Base-by-base conservation (phyloP, 2,888 invertebrate species). In the Eudemis profundana region DNA sequence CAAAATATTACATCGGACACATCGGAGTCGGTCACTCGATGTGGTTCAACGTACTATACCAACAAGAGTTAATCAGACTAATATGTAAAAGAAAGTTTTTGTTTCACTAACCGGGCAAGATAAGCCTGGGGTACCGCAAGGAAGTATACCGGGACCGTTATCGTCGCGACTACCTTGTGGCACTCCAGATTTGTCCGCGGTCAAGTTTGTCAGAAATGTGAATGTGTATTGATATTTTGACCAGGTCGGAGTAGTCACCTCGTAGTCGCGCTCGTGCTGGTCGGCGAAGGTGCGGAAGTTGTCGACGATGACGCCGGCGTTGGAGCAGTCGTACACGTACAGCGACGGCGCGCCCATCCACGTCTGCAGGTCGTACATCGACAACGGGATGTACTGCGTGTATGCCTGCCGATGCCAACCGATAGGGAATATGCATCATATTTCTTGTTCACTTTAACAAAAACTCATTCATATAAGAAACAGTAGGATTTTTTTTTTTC, bases 281-380 rank as follows among this genome's bases (percentile, higher is more conserved):
- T 95, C 95, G 2, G 98, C 98, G 90, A 98, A 98, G 72, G 95
- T 94, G 79, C 96, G 95, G 88, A 97, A 98, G 65, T 96, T 96
- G 73, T 98, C 97, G 49, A 99, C 95, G 76, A 99, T 98, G 74
- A 98, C 96, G 67, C 99, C 99, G 12, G 99, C 99, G 92, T 98
- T 98, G 62, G 98, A 98, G 91, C 99, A 99, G 89, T 99, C 99
- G 89, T 98, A 99, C 19, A 99, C 99, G 90, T 99, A 99, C 70
- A 99, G 98, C 57, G 99, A 99, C 0, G 99, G 99, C 64, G 98
- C 96, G 61, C 98, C 98, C 98, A 99, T 98, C 99, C 99, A 99
- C 49, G 96, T 96, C 93, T 99, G 99, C 66, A 99, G 93, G 92
- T 99, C 99, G 89, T 98, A 99, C 73, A 99, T 96, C 61, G 99